Conservation (phyloP, 2,888 invertebrate species). For the Leptinotarsa rubiginosa region DNA sequence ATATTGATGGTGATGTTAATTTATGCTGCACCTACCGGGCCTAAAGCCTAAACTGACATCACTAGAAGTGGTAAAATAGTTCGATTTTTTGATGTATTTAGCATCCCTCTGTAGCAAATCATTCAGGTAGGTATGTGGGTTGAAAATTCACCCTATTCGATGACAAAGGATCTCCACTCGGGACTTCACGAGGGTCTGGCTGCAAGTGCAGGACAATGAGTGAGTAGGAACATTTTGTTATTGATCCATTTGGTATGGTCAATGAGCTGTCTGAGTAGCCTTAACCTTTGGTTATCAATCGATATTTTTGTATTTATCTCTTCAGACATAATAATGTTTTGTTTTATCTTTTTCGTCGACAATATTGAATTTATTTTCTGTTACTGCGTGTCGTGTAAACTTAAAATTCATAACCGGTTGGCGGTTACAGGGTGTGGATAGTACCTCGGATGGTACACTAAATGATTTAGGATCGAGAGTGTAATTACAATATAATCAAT, state of each 20-base stretch:
- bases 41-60: no score
- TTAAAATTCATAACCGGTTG: no score
- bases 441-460: no score
- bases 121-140: conserved; percentile 4
- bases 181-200: conserved; percentile 8
- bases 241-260: conserved; percentile 46
- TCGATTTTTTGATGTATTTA: background rate
- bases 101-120: background rate
- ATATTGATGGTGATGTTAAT: no score
- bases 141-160: conserved; percentile 8
- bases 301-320: background rate
- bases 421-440: no score
- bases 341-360: no score
- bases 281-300: conserved; percentile 45
- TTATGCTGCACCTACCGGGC: no score
- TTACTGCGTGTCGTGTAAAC: no score
- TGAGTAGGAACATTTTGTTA: conserved; percentile 28
- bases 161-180: conserved; percentile 14
- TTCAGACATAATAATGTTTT: conserved; percentile 9
- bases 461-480: no score
- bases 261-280: conserved; percentile 48
- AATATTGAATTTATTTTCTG: no score
- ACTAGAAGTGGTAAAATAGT: background rate
- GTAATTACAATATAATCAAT: no score
- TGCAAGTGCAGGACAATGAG: conserved; percentile 26